phyloP scores from a whole-genome alignment of 2,797 vertebrate species.

The Huso huso region DNA sequence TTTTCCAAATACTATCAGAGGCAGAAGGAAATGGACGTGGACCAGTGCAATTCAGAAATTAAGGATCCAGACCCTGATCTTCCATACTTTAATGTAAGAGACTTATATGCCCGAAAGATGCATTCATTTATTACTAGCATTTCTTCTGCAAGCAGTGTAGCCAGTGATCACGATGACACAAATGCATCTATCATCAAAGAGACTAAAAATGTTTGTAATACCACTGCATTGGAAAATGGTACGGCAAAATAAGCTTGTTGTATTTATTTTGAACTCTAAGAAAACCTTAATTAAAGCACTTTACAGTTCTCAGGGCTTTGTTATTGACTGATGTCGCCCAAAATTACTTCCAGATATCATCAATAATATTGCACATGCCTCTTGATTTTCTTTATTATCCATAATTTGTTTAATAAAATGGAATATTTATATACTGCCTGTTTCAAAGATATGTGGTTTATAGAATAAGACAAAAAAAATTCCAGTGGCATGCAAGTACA shows the following conservation, averaged over 20 bases:
- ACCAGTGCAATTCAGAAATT: slow-evolving; percentile 47
- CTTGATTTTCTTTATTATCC: slow-evolving; percentile 1
- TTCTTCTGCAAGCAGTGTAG: slow-evolving; percentile 73
- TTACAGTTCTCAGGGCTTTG: slow-evolving; percentile 65
- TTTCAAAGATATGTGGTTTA: background rate
- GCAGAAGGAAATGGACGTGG: slow-evolving; percentile 81
- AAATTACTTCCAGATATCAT: slow-evolving; percentile 28
- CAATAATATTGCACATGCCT: slow-evolving; percentile 1
- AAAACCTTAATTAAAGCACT: slow-evolving; percentile 52
- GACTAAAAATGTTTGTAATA: slow-evolving; percentile 57
- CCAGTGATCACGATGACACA: slow-evolving; percentile 68
- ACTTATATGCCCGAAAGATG: slow-evolving; percentile 76
- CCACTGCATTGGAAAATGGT: slow-evolving; percentile 54
- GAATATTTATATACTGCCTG: slow-evolving; percentile 10
- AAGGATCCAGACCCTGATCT: slow-evolving; percentile 64
- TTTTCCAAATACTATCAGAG: slow-evolving; percentile 98
- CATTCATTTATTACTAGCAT: slow-evolving; percentile 76
- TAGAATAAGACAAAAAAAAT: background rate
- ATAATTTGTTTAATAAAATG: background rate
- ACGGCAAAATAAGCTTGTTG: slow-evolving; percentile 50
- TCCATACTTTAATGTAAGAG: slow-evolving; percentile 82
- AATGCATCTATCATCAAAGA: slow-evolving; percentile 83
- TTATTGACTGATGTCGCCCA: slow-evolving; percentile 26
- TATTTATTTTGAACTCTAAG: slow-evolving; percentile 28
- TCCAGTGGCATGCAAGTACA: background rate